Conservation (phyloP, 2,113 vertebrate genomes). For the Rissa tridactyla region DNA sequence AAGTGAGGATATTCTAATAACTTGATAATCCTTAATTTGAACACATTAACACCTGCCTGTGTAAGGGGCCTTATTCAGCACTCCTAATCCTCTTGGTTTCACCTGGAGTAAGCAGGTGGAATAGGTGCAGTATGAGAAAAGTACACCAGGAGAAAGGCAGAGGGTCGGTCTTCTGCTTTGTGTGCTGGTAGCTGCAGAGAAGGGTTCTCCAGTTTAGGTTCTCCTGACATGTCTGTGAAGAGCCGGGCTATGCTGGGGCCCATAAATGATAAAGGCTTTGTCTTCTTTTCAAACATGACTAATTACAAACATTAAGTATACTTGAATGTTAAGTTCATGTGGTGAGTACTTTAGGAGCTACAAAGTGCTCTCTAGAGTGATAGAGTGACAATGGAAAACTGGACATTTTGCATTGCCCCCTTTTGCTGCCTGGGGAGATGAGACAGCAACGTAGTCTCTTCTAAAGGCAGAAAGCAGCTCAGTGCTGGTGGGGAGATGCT, state of each 20-base stretch:
- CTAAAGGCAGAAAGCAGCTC: neutral
- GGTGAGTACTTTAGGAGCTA: neutral
- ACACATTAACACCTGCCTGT: neutral
- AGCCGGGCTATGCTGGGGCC: neutral
- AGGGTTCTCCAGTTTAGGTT: neutral
- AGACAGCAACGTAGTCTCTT: accelerated
- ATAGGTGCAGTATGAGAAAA: neutral
- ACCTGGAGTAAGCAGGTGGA: neutral
- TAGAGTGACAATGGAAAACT: neutral
- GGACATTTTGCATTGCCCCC: neutral
- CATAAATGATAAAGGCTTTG: neutral
- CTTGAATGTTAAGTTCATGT: neutral
- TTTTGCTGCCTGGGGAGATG: neutral
- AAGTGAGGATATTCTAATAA: neutral
- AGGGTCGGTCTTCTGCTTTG: too few relatives aligned
- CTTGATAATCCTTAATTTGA: neutral
- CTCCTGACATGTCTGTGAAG: neutral
- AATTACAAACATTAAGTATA: neutral
- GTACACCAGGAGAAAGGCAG: neutral
- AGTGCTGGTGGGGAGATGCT: neutral
- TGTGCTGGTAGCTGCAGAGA: neutral
- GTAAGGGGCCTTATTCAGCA: neutral
- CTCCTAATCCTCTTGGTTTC: neutral
- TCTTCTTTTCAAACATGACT: neutral
- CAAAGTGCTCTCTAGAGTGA: neutral